A percentile compares a stretch with the other conserved stretches of the same genome.
Evolutionary conservation across 2,113 vertebrate genomes (phyloP).

Genomic region (Toxotes jaculatrix): DNA sequence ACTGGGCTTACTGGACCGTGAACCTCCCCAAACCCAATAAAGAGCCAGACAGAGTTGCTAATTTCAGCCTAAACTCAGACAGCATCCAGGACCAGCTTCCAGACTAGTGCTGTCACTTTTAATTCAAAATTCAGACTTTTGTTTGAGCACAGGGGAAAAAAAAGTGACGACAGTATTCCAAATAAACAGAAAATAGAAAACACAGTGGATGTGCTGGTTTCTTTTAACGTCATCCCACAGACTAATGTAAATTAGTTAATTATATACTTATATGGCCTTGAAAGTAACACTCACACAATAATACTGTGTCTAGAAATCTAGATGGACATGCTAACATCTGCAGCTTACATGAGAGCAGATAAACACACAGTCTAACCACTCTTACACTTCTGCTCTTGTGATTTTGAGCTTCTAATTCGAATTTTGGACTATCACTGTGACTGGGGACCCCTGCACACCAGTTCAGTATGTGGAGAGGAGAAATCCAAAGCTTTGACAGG

Average conservation of each 20-base stretch:
- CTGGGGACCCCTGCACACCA: neutral
- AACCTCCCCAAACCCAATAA: neutral
- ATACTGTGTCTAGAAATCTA: too few species aligned
- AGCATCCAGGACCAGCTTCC: neutral
- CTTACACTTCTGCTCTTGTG: neutral
- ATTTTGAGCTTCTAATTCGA: neutral
- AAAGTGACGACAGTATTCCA: neutral
- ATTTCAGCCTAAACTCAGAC: neutral
- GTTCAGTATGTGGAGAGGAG: neutral
- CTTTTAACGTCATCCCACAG: too few species aligned
- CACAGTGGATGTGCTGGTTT: neutral
- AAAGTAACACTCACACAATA: too few species aligned
- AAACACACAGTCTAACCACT: neutral
- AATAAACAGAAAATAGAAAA: neutral
- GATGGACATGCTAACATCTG: too few species aligned
- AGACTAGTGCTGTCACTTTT: neutral
- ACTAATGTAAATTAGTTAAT: too few species aligned
- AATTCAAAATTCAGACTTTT: neutral
- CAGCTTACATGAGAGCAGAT: neutral
- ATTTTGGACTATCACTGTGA: neutral
- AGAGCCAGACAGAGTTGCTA: neutral
- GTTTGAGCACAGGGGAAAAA: neutral
- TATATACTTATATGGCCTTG: too few species aligned
- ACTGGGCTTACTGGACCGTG: neutral
- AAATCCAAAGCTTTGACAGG: neutral